Percentiles rank a stretch among this genome's conserved stretches.
phyloP scores from a whole-genome alignment of 2,113 vertebrate species.

The Loxodonta africana region DNA sequence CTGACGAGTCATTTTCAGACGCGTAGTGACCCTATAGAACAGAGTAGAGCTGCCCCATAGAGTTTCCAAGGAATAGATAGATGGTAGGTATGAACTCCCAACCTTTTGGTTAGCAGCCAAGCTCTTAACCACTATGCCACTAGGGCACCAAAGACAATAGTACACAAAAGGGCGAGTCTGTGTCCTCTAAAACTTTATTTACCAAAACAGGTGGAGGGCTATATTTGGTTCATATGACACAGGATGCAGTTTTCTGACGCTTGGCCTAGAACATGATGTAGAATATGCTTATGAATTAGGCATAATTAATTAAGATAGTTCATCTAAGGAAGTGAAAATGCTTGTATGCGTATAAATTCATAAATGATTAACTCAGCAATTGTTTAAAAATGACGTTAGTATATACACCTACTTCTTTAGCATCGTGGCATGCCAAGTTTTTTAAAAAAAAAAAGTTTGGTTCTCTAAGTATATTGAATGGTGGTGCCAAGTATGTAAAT shows the following conservation, averaged over 20 bases:
- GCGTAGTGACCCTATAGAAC: too few species aligned
- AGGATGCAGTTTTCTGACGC: neutral
- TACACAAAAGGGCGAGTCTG: neutral
- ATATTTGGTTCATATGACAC: neutral
- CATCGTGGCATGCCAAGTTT: neutral
- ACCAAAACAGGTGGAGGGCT: neutral
- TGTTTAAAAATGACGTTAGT: neutral
- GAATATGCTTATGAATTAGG: neutral
- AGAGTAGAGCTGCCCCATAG: too few species aligned
- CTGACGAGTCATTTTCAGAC: too few species aligned
- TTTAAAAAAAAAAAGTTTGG: neutral
- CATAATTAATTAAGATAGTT: slow-evolving; percentile 19
- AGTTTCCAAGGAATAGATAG: too few species aligned
- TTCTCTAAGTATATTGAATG: neutral
- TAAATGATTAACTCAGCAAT: neutral
- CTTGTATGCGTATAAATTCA: neutral
- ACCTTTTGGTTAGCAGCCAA: too few species aligned
- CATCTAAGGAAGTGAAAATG: neutral
- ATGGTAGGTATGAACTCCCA: too few species aligned
- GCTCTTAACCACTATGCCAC: too few species aligned
- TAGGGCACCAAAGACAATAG: neutral
- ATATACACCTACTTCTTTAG: neutral
- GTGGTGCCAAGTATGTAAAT: neutral
- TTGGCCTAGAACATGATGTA: neutral
- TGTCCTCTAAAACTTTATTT: slow-evolving; percentile 20